These are phyloP conservation scores for Dinoponera quadriceps DNA, from an alignment of 1,140 invertebrate species.

Conservation along the genomic window DNA sequence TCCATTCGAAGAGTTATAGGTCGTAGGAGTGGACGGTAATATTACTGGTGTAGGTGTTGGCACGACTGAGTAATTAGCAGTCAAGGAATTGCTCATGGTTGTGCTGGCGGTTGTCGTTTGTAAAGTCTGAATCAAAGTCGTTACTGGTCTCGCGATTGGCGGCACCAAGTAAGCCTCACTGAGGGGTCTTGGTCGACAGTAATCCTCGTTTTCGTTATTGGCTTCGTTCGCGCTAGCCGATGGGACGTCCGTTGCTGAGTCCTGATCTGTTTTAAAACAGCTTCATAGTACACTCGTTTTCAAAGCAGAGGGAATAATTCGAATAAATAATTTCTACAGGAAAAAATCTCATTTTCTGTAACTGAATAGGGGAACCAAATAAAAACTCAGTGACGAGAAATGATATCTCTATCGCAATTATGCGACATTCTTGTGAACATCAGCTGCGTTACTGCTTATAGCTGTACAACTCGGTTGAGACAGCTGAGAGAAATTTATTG, in stretches of 20 bases:
- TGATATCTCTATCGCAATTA: too few species aligned
- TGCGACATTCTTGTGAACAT: too few species aligned
- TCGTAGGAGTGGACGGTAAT: slow-evolving; percentile 66
- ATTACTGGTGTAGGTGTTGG: slow-evolving; percentile 80
- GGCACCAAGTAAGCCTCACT: slow-evolving; percentile 86
- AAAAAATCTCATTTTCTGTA: too few species aligned
- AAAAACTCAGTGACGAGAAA: too few species aligned
- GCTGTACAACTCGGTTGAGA: too few species aligned
- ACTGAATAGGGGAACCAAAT: too few species aligned
- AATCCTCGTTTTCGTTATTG: slow-evolving; percentile 82
- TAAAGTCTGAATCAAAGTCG: slow-evolving; percentile 65
- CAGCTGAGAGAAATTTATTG: too few species aligned
- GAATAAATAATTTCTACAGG: too few species aligned
- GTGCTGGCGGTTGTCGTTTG: slow-evolving; percentile 70
- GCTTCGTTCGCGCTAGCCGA: slow-evolving; percentile 49
- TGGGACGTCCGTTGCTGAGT: slow-evolving; percentile 34
- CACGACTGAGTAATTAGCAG: slow-evolving; percentile 85
- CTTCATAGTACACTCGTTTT: too few species aligned
- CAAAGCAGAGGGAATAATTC: too few species aligned
- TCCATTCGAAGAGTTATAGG: slow-evolving; percentile 68
- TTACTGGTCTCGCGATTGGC: slow-evolving; percentile 84
- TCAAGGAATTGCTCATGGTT: slow-evolving; percentile 74
- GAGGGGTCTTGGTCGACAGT: slow-evolving; percentile 86
- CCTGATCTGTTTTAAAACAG: background rate
- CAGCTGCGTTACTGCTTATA: too few species aligned